Base-by-base conservation (phyloP, 2,888 invertebrate genomes). In the Ceriagrion tenellum region DNA sequence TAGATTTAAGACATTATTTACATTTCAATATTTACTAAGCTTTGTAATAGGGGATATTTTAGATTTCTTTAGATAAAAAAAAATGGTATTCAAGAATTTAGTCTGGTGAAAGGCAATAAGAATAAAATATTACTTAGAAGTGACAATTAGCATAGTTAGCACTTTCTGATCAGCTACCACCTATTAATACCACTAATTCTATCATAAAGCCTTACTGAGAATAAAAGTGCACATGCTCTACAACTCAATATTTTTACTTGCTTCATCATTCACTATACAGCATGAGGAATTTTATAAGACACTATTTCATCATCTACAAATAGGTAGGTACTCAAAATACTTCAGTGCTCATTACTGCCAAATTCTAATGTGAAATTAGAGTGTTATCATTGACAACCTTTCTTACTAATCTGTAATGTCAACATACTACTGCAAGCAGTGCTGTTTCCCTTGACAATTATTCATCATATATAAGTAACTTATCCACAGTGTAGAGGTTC, bases 271-370 rank as follows among this genome's bases (percentile, higher is more conserved):
- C 81, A 35, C 81, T 26, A 81, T 35, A 81, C 35, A 12, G 35
- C 13, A 18, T 13, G 81, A 35, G 35, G 30, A 81, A 10, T 81
- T 81, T 35, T 35, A 81, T 81, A 2, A 26, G 16, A 81, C 35
- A 35, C 81, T 81, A 81, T 81, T 35, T 81, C 30, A 81, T 81
- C 10, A 13, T 81, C 81, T 81, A 81, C 81, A 30, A 35, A 35
- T 35, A 35, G 30, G 30, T 35, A 35, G 30, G 30, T 81, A 81
- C 12, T 81, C 26, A 4, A 69, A 35, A 81, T 81, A 81, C 35
- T 81, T 18, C 30, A 81, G 81, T 81, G 81, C 81, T 81, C 16
- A 35, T 81, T 81, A 81, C 81, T 30, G 81, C 81, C 81, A 81
- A 81, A 81, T 81, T 13, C 26, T 69, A 81, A 8, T 81, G 81